These are phyloP conservation scores for Bubalus kerabau DNA, from an alignment of 2,113 vertebrate genomes.

Conservation along the genomic window DNA sequence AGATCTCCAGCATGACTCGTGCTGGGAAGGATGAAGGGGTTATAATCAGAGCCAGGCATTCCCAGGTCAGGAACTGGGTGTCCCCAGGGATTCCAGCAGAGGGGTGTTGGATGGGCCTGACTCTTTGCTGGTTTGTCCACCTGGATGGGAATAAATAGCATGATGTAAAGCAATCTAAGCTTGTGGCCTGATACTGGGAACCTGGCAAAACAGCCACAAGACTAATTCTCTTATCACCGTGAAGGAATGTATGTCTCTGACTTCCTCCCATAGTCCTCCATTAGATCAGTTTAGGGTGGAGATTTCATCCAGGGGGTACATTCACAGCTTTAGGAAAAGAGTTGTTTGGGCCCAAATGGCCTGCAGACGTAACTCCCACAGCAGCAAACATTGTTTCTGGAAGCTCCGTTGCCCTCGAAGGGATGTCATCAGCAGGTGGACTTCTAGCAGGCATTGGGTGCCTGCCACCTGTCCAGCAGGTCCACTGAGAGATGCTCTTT, in stretches of 20 bases:
- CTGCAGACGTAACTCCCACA: not conserved
- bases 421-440: not conserved
- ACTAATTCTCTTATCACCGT: not conserved
- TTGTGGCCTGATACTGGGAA: not conserved
- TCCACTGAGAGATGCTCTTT: not conserved
- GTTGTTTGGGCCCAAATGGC: not conserved
- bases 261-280: not conserved
- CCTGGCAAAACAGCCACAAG: not conserved
- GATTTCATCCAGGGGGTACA: not conserved
- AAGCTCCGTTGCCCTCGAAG: not conserved
- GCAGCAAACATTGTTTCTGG: not conserved
- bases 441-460: not conserved
- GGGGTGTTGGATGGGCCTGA: not conserved
- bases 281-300: not conserved
- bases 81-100: not conserved
- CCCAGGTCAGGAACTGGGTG: not conserved
- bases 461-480: not conserved
- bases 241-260: not conserved
- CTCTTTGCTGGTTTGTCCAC: not conserved
- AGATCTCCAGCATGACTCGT: not conserved
- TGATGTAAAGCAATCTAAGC: not conserved
- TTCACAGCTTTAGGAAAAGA: not conserved
- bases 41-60: not conserved
- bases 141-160: not conserved
- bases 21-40: not conserved